Percentiles rank a stretch among this genome's conserved stretches.
Evolutionary conservation across 2,113 vertebrate species (phyloP).

Genomic region (Scatophagus argus): DNA sequence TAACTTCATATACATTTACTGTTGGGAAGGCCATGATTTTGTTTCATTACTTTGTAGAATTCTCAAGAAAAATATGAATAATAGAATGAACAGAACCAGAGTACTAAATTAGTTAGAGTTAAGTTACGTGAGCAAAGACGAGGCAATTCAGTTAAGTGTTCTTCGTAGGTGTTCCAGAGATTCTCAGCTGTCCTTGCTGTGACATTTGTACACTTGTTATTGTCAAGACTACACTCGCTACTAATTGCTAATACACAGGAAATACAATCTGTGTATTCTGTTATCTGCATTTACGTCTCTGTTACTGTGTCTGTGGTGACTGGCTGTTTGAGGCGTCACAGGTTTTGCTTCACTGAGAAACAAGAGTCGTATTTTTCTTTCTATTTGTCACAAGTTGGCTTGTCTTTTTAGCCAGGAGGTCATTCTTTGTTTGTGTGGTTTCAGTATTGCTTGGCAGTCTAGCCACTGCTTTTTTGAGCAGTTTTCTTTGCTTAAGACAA

Average conservation of each 20-base stretch:
- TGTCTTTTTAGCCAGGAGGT: slow-evolving; percentile 46
- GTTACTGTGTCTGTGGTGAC: slow-evolving; percentile 4
- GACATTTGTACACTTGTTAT: slow-evolving; percentile 43
- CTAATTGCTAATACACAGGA: slow-evolving; percentile 62
- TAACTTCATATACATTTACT: neutral
- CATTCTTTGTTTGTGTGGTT: slow-evolving; percentile 56
- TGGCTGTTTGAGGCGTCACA: neutral
- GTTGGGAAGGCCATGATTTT: slow-evolving; percentile 21
- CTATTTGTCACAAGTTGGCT: neutral
- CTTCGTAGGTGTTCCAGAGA: slow-evolving; percentile 70
- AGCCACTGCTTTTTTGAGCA: slow-evolving; percentile 51
- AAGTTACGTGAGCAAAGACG: slow-evolving; percentile 54
- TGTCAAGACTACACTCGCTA: slow-evolving; percentile 47
- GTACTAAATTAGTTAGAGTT: slow-evolving; percentile 55
- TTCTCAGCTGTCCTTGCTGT: slow-evolving; percentile 27
- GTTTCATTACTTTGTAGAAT: slow-evolving; percentile 16
- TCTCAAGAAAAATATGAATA: slow-evolving; percentile 50
- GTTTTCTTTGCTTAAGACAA: slow-evolving; percentile 63
- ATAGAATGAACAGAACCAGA: slow-evolving; percentile 8
- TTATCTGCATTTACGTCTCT: slow-evolving; percentile 25
- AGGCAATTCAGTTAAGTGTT: slow-evolving; percentile 73
- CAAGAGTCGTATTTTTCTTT: neutral
- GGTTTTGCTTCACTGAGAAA: slow-evolving; percentile 17
- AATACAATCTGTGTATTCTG: slow-evolving; percentile 62
- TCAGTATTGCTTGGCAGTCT: slow-evolving; percentile 48